Evolutionary conservation across 2,113 vertebrate species (phyloP), one percentile per base, ranked within the genome.

Genomic region (Ascaphus truei): DNA sequence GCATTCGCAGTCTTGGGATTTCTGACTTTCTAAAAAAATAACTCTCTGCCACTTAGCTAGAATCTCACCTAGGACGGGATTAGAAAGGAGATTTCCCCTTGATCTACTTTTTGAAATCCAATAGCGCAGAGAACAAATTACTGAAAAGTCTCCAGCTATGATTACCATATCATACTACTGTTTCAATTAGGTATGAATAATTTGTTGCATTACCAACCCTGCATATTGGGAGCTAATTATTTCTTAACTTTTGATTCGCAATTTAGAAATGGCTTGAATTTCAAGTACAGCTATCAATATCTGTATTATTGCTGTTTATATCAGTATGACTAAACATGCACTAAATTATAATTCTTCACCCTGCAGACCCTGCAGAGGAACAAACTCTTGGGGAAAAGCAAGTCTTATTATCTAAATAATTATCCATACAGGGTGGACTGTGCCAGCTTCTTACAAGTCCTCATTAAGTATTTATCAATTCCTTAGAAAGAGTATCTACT

Each of bases 391-490:
- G 71, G 71, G 63, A 73, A 83, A 86, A 67, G 75, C 79, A 86
- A 82, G 62, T 76, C 51, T 81, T 80, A 75, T 84, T 84, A 76
- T 71, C 82, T 75, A 86, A 84, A 39, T 50, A 86, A 87, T 86
- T 86, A 85, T 48, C 75, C 79, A 84, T 80, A 82, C 80, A 79
- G 68, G 65, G 77, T 82, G 75, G 77, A 76, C 73, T 79, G 72
- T 76, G 74, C 77, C 73, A 30, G 43, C 43, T 26, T 59, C 65
- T 80, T 72, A 76, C 73, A 78, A 81, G 18, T 81, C 76, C 77
- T 89, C 78, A 88, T 89, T 86, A 90, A 88, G 45, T 86, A 89
- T 92, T 91, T 84, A 91, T 83, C 60, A 80, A 75, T 80, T 87
- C 79, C 82, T 87, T 87, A 85, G 83, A 85, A 87, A 66, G 71